These are phyloP conservation scores for Brachionichthys hirsutus DNA, from an alignment of 2,113 vertebrate genomes.

Conservation along the genomic window DNA sequence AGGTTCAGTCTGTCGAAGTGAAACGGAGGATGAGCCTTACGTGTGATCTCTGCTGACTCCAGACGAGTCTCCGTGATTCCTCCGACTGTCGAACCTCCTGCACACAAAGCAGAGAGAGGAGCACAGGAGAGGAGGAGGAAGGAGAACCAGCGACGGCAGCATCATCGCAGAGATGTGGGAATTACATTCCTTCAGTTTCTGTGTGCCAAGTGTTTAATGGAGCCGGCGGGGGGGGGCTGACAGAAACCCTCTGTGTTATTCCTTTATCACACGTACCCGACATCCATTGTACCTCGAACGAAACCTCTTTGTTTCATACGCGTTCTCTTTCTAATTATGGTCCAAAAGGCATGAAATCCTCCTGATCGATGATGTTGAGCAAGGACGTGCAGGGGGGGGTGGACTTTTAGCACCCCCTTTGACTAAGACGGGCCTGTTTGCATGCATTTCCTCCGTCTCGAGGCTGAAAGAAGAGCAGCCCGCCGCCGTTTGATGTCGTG, in stretches of 20 bases:
- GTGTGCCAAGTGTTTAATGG: conserved; percentile 44
- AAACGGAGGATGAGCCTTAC: no score
- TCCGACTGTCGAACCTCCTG: conserved; percentile 22
- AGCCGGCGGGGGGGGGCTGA: conserved; percentile 5
- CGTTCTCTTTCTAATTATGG: conserved; percentile 67
- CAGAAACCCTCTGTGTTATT: conserved; percentile 41
- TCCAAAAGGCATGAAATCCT: conserved; percentile 18
- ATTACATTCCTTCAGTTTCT: conserved; percentile 36
- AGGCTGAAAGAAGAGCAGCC: conserved; percentile 41
- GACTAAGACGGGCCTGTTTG: conserved; percentile 44
- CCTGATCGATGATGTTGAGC: conserved; percentile 17
- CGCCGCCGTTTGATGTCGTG: conserved; percentile 68
- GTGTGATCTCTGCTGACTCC: conserved; percentile 55
- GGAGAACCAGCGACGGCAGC: conserved; percentile 37
- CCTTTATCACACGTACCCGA: conserved; percentile 45
- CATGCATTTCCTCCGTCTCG: conserved; percentile 63
- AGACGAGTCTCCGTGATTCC: conserved; percentile 34
- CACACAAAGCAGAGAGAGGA: not conserved
- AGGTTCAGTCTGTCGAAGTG: no score
- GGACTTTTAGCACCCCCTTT: conserved; percentile 2
- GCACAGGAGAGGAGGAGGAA: not conserved
- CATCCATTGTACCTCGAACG: conserved; percentile 52
- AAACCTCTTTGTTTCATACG: conserved; percentile 63
- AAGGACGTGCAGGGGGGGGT: conserved; percentile 3
- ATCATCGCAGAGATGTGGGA: conserved; percentile 34